A percentile compares a stretch with the other conserved stretches of the same genome.
Evolutionary conservation across 1,140 invertebrate genomes (phyloP).

Genomic region (Drosophila tropicalis): DNA sequence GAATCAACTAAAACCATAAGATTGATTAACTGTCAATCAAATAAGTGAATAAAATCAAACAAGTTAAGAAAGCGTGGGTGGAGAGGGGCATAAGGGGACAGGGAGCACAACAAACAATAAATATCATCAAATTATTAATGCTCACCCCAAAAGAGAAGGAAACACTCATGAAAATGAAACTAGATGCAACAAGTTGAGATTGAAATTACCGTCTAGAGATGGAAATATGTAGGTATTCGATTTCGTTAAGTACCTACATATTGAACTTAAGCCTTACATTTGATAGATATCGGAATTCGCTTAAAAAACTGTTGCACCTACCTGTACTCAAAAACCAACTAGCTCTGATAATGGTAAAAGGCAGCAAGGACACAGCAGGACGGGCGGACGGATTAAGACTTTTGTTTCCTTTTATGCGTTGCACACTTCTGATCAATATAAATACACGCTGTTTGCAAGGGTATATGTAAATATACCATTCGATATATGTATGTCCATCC

Average conservation of each 20-base stretch:
- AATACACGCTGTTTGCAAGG: no score
- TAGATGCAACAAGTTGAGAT: slow-evolving; percentile 39
- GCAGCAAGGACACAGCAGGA: no score
- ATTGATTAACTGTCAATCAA: slow-evolving; percentile 81
- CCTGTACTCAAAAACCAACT: no score
- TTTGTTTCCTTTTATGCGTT: no score
- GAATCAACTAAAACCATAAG: slow-evolving; percentile 64
- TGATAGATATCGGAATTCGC: no score
- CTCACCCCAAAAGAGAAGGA: slow-evolving; percentile 16
- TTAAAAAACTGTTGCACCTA: no score
- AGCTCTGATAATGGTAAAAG: neutral
- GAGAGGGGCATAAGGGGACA: neutral
- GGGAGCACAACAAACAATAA: slow-evolving; percentile 48
- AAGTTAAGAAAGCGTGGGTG: slow-evolving; percentile 40
- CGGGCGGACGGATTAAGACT: no score
- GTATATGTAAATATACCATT: no score
- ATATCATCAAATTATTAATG: slow-evolving; percentile 68
- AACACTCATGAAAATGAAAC: slow-evolving; percentile 29
- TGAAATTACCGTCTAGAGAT: slow-evolving; percentile 21
- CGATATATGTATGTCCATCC: no score
- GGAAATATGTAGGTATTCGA: neutral
- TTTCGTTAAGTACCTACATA: no score
- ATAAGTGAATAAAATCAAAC: slow-evolving; percentile 69
- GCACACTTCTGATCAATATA: no score
- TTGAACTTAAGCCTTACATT: no score